These are phyloP conservation scores for Ornithoptera alexandrae DNA, from an alignment of 2,888 invertebrate genomes.

Conservation along the genomic window DNA sequence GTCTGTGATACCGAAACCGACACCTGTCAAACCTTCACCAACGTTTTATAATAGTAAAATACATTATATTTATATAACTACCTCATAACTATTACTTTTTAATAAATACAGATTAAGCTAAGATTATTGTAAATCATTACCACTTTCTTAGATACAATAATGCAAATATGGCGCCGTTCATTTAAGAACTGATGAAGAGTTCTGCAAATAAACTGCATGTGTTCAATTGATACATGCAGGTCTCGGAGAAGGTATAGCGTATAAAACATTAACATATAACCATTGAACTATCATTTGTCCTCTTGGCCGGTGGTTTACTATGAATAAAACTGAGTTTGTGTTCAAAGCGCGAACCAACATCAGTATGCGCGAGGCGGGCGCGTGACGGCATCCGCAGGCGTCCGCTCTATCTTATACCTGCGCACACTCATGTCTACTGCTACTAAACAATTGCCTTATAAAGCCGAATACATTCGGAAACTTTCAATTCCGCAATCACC, in stretches of 20 bases:
- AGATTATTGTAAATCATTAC: conserved; percentile 11
- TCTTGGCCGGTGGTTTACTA: conserved; percentile 32
- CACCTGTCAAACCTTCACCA: too few relatives aligned
- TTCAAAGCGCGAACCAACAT: conserved; percentile 43
- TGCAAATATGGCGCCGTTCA: conserved; percentile 19
- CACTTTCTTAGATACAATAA: conserved; percentile 25
- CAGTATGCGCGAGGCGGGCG: conserved; percentile 64
- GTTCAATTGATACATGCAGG: conserved; percentile 4
- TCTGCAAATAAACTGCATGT: conserved; percentile 17
- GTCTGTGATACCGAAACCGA: too few relatives aligned
- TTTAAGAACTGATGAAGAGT: conserved; percentile 23
- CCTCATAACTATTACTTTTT: too few relatives aligned
- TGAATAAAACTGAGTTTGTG: conserved; percentile 36
- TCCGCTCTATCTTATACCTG: conserved; percentile 55
- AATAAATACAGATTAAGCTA: too few relatives aligned
- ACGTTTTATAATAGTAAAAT: too few relatives aligned
- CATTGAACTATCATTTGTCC: conserved; percentile 35
- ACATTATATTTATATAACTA: too few relatives aligned
- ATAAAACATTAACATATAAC: conserved; percentile 28
- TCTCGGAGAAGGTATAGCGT: conserved; percentile 5
- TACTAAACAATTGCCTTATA: conserved; percentile 16
- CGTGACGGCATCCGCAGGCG: conserved; percentile 73
- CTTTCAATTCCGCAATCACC: background rate
- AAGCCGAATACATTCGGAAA: conserved; percentile 9
- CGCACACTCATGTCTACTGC: conserved; percentile 26